A percentile compares a stretch with the other conserved stretches of the same genome.
Evolutionary conservation across 2,888 invertebrate genomes (phyloP).

Genomic region (Sarcophaga subvicina): DNA sequence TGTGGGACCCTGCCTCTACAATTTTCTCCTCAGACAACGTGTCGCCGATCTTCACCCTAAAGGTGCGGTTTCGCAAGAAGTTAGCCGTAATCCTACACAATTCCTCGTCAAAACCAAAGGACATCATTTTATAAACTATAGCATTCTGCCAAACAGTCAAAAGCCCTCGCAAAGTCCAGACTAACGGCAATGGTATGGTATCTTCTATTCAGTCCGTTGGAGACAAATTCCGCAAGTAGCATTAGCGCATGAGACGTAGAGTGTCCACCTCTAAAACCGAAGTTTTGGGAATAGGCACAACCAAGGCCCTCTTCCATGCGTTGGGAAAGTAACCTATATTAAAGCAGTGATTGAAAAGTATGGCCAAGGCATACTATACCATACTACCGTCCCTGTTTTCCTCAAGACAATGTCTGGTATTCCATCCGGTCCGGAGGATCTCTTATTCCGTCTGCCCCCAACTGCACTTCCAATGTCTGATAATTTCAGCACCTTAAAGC

Average conservation of each 20-base stretch:
- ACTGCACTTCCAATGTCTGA: too few relatives aligned
- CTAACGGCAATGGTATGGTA: neutral
- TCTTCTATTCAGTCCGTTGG: conserved; percentile 1
- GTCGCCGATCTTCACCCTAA: neutral
- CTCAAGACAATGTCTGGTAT: too few relatives aligned
- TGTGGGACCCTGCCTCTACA: neutral
- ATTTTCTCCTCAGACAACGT: neutral
- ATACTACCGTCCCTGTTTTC: too few relatives aligned
- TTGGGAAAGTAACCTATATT: conserved; percentile 40
- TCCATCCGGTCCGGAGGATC: too few relatives aligned
- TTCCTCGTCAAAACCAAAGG: neutral
- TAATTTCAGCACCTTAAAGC: too few relatives aligned
- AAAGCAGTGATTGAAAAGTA: neutral
- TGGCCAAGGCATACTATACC: too few relatives aligned
- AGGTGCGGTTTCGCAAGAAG: too few relatives aligned
- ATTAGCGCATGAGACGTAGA: conserved; percentile 10
- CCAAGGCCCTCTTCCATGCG: conserved; percentile 30
- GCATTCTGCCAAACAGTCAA: too few relatives aligned
- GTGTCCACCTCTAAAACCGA: conserved; percentile 7
- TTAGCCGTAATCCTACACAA: neutral
- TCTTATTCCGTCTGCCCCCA: too few relatives aligned
- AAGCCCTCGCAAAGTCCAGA: neutral
- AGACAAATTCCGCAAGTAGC: conserved; percentile 1
- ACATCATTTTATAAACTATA: neutral
- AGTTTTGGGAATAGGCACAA: too few relatives aligned